A percentile compares a stretch with the other conserved stretches of the same genome.
Conservation (phyloP, 2,888 invertebrate genomes). For the Argyresthia goedartella region DNA sequence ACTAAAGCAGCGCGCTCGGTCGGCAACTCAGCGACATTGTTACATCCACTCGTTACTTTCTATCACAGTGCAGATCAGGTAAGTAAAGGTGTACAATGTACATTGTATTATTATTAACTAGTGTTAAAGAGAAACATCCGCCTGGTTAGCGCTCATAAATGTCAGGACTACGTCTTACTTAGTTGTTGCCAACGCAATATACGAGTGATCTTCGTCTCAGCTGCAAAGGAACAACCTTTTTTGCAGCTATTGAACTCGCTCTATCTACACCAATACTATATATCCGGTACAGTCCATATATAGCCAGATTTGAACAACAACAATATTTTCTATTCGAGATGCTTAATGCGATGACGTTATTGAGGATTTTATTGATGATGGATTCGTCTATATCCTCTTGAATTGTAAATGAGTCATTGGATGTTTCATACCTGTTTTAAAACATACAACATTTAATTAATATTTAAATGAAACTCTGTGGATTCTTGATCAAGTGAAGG, state of each 20-base stretch:
- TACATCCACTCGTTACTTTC: too few relatives aligned
- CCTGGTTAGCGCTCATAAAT: neutral
- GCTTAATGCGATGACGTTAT: slow-evolving; percentile 33
- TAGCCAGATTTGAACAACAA: neutral
- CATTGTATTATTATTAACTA: too few relatives aligned
- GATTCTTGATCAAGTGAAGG: too few relatives aligned
- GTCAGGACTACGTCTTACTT: neutral
- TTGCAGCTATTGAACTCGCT: neutral
- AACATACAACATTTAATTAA: slow-evolving; percentile 23
- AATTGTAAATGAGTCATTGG: slow-evolving; percentile 33
- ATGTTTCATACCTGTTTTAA: neutral
- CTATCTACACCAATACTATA: neutral
- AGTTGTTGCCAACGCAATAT: neutral
- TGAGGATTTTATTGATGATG: too few relatives aligned
- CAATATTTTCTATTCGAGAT: neutral
- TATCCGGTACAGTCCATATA: neutral
- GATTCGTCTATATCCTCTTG: slow-evolving; percentile 37
- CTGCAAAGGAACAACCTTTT: neutral
- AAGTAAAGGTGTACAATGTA: too few relatives aligned
- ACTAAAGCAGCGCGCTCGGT: neutral
- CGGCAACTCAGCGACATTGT: too few relatives aligned
- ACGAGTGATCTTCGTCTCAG: neutral
- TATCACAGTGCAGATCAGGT: too few relatives aligned
- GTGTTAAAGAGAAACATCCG: neutral
- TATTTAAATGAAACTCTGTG: neutral